phyloP scores from a whole-genome alignment of 2,888 invertebrate species.

The Fragum sueziense region DNA sequence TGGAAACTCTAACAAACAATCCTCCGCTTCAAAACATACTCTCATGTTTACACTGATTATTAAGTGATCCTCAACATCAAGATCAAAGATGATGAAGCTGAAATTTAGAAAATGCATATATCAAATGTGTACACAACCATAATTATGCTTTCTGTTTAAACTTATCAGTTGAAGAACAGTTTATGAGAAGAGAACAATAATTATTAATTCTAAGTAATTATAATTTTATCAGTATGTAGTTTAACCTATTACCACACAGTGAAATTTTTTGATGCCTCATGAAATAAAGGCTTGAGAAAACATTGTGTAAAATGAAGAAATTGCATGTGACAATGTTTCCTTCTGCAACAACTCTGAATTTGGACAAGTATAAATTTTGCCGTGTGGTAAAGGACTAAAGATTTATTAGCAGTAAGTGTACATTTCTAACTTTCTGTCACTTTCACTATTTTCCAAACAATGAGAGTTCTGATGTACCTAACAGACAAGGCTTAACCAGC shows the following conservation, averaged over 20 bases:
- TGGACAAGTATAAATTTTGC: neutral
- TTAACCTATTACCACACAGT: neutral
- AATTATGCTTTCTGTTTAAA: no score
- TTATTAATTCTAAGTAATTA: no score
- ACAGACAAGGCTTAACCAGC: no score
- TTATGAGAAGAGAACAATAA: no score
- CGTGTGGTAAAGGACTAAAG: neutral
- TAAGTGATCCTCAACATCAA: constrained; percentile 1
- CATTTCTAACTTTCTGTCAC: no score
- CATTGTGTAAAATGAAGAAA: constrained; percentile 1
- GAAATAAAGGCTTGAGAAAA: neutral
- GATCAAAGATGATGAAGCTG: constrained; percentile 27
- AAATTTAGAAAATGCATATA: no score
- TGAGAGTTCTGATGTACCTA: no score
- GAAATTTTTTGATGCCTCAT: neutral
- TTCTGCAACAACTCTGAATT: neutral
- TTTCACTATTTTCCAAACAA: no score
- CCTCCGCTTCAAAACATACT: constrained; percentile 29
- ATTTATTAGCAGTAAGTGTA: neutral
- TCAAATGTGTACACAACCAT: no score
- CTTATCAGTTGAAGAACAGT: no score
- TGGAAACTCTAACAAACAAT: constrained; percentile 31
- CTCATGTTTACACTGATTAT: constrained; percentile 23
- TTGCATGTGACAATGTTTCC: neutral
- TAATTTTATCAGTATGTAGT: no score